These are phyloP conservation scores for Cynopterus brachyotis DNA, from an alignment of 2,113 vertebrate genomes.

Conservation along the genomic window DNA sequence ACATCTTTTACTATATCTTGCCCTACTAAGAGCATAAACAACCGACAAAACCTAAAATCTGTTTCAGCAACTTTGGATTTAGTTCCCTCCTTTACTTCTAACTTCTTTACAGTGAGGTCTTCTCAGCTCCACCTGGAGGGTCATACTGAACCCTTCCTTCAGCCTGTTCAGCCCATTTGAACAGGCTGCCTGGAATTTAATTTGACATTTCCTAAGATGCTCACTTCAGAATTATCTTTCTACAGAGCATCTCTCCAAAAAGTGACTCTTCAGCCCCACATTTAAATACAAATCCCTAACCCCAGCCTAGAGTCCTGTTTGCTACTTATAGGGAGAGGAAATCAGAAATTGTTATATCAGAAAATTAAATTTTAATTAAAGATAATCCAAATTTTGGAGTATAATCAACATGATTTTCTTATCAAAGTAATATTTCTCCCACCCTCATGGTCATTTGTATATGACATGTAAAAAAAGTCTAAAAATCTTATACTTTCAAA, in stretches of 20 bases:
- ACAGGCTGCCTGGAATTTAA: background rate
- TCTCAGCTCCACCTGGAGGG: background rate
- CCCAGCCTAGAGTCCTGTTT: background rate
- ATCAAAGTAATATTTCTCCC: constrained; percentile 19
- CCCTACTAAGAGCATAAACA: background rate
- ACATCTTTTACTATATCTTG: background rate
- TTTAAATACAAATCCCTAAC: background rate
- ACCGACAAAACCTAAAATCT: background rate
- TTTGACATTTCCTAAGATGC: background rate
- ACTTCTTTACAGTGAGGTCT: background rate
- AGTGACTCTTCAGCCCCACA: background rate
- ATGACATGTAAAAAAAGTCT: background rate
- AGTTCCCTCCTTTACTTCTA: background rate
- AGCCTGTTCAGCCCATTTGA: background rate
- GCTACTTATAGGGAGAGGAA: background rate
- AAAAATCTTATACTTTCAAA: constrained; percentile 38
- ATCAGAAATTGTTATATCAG: background rate
- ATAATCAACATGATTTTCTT: constrained; percentile 4
- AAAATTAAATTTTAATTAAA: constrained; percentile 13
- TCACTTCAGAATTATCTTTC: constrained; percentile 72
- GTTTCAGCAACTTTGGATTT: background rate
- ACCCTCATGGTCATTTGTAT: background rate
- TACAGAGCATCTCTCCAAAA: background rate
- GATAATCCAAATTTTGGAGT: background rate
- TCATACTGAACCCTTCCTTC: background rate